Evolutionary conservation across 2,888 invertebrate species (phyloP).

Genomic region (Apoda limacodes): DNA sequence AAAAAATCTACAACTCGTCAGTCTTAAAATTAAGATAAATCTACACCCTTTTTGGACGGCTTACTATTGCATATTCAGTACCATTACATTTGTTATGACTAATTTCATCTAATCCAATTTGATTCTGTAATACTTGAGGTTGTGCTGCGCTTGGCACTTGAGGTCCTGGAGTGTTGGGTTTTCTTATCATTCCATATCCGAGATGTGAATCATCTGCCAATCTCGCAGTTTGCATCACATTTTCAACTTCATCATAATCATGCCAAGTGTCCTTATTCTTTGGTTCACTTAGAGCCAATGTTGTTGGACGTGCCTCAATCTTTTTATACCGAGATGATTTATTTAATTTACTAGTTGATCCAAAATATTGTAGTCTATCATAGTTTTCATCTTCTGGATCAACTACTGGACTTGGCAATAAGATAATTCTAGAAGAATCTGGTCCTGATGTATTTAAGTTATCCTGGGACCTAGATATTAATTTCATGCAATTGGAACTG

Average conservation of each 20-base stretch:
- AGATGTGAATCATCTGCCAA: slow-evolving; percentile 84
- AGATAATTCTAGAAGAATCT: slow-evolving; percentile 66
- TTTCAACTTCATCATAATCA: slow-evolving; percentile 82
- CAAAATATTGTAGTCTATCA: slow-evolving; percentile 85
- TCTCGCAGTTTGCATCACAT: slow-evolving; percentile 76
- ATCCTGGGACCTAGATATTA: slow-evolving; percentile 64
- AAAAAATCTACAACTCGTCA: no score
- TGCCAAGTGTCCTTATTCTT: slow-evolving; percentile 71
- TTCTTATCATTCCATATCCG: slow-evolving; percentile 83
- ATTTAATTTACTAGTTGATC: slow-evolving; percentile 77
- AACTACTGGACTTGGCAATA: slow-evolving; percentile 57
- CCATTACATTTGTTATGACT: slow-evolving; percentile 81
- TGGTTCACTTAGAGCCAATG: slow-evolving; percentile 52
- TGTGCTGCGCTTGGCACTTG: slow-evolving; percentile 65
- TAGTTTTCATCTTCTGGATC: slow-evolving; percentile 74
- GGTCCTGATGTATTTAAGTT: slow-evolving; percentile 56
- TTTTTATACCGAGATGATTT: slow-evolving; percentile 77
- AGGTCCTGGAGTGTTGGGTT: slow-evolving; percentile 68
- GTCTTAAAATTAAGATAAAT: no score
- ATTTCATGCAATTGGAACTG: slow-evolving; percentile 56
- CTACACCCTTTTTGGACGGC: slow-evolving; percentile 89
- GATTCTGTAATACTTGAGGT: slow-evolving; percentile 53
- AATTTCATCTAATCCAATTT: slow-evolving; percentile 61
- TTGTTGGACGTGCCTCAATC: slow-evolving; percentile 72
- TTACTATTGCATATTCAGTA: slow-evolving; percentile 84